These are phyloP conservation scores for Ariopsis seemanni DNA, from an alignment of 2,113 vertebrate genomes.

Conservation along the genomic window DNA sequence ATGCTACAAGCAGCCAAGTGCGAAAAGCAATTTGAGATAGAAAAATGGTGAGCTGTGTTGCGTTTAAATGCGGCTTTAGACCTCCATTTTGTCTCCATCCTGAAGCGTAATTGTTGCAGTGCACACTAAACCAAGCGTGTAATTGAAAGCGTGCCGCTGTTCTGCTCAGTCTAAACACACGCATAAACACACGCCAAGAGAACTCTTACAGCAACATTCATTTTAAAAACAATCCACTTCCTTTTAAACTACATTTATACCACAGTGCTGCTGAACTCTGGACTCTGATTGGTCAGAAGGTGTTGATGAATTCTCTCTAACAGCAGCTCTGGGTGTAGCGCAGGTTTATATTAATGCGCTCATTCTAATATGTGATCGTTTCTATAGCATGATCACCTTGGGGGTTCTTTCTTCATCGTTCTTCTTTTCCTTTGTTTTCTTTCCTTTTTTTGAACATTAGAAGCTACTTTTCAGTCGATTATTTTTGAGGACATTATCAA, in stretches of 20 bases:
- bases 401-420: no score
- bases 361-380: neutral
- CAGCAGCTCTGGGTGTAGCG: neutral
- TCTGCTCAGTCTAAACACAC: constrained; percentile 42
- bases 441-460: no score
- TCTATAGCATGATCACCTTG: neutral
- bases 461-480: no score
- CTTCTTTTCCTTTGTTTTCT: no score
- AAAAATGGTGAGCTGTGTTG: constrained; percentile 64
- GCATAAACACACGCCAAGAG: neutral
- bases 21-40: constrained; percentile 73
- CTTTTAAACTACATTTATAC: neutral
- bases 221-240: neutral
- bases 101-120: constrained; percentile 73
- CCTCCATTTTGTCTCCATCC: constrained; percentile 76
- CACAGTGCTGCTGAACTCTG: neutral
- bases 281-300: neutral
- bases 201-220: neutral
- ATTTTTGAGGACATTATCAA: no score
- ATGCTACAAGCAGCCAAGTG: constrained; percentile 65
- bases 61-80: constrained; percentile 74
- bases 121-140: constrained; percentile 75
- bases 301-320: neutral
- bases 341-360: neutral
- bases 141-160: constrained; percentile 78